Percentiles rank a stretch among this genome's conserved stretches.
Conservation (phyloP, 2,113 vertebrate species). For the Felis chaus region DNA sequence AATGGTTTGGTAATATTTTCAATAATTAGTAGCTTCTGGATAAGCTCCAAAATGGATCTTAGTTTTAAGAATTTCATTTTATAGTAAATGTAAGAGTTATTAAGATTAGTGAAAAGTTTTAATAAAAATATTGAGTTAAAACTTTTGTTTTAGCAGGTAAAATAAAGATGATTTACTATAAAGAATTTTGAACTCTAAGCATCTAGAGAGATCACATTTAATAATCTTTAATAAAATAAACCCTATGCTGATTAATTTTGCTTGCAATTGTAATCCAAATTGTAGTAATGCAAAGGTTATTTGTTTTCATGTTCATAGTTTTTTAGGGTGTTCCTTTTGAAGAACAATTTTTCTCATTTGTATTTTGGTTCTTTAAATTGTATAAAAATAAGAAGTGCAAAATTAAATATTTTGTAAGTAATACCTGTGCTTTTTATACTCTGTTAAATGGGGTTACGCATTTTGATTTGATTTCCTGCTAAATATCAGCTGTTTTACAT, state of each 20-base stretch:
- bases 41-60: background rate
- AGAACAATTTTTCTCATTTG: background rate
- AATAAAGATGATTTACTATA: background rate
- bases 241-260: background rate
- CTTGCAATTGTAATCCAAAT: background rate
- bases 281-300: background rate
- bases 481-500: background rate
- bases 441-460: background rate
- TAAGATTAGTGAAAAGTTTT: background rate
- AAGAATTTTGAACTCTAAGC: background rate
- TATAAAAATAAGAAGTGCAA: background rate
- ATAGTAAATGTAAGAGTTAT: background rate
- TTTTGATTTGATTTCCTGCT: background rate
- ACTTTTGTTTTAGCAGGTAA: background rate
- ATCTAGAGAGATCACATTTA: background rate
- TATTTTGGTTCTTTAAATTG: conserved; percentile 30
- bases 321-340: background rate
- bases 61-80: conserved; percentile 28
- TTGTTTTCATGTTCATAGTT: background rate
- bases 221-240: background rate
- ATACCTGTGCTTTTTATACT: background rate
- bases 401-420: background rate
- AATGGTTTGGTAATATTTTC: background rate
- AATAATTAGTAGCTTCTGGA: background rate
- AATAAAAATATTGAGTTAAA: background rate